Evolutionary conservation across 2,888 invertebrate genomes (phyloP), one percentile per base, ranked within the genome.

Genomic region (Agonopterix heracliana): DNA sequence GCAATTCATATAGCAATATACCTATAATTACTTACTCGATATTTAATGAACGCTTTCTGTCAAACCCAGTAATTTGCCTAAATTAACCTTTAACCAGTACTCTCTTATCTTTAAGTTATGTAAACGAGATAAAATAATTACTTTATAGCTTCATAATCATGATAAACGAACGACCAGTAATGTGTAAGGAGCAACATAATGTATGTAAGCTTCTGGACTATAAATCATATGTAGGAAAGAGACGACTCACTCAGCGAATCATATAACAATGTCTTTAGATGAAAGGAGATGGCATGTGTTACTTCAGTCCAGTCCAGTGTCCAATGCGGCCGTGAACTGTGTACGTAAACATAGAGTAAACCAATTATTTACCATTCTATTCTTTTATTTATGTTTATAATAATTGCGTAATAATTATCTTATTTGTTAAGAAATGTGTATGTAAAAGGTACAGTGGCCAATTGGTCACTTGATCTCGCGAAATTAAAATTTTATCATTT

Each of bases 121-220:
- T 69, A 72, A 77, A 74, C 68, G 62, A 71, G 74, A 76, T 75
- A 74, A 75, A 76, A 78, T 79, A 76, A 81, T 80, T 72, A 77
- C 71, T 78, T 77, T 77, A 80, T 76, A 69, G 71, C 74, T 64
- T 72, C 75, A 75, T 81, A 77, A 81, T 75, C 71, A 69, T 71
- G 75, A 78, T 81, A 78, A 78, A 76, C 71, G 64, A 63, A 73
- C 72, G 70, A 71, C 66, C 67, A 64, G 64, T 64, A 64, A 74
- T 71, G 68, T 71, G 64, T 71, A 76, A 79, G 76, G 78, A 80
- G 77, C 77, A 66, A 26, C 26, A 7, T 5, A 26, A 7, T 71
- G 74, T 78, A 72, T 74, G 76, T 76, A 73, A 75, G 66, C 71
- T 74, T 66, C 70, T 62, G 63, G 57, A 68, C 71, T 68, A 74